A percentile compares a stretch with the other conserved stretches of the same genome.
Conservation (phyloP, 2,888 invertebrate genomes). For the Athrips mouffetella region DNA sequence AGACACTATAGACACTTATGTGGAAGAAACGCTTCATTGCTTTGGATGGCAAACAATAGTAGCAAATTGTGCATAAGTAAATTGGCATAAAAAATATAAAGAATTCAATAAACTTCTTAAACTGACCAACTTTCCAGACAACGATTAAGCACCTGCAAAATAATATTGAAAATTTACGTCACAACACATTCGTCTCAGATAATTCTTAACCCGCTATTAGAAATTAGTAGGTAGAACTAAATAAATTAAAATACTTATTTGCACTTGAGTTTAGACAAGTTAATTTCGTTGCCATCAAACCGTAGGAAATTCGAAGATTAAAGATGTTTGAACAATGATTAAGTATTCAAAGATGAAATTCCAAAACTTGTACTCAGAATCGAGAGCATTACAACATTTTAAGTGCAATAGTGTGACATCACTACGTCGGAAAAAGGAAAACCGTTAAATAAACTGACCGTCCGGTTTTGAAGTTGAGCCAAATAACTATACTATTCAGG, state of each 20-base stretch:
- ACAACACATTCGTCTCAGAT: no score
- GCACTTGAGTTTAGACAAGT: no score
- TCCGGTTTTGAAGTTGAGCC: conserved; percentile 33
- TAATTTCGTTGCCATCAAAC: no score
- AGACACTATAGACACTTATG: conserved; percentile 5
- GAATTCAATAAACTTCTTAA: no score
- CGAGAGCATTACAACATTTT: conserved; percentile 13
- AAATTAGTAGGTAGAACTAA: no score
- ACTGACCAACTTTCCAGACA: not conserved
- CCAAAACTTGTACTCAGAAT: conserved; percentile 2
- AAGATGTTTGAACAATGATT: not conserved
- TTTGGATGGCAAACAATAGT: conserved; percentile 19
- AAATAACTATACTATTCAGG: conserved; percentile 39
- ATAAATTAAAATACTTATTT: no score
- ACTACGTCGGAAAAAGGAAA: conserved; percentile 36
- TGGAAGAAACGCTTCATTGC: no score
- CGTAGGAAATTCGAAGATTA: no score
- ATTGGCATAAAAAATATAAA: no score
- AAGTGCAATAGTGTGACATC: conserved; percentile 29
- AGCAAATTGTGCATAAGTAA: no score
- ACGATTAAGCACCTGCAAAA: no score
- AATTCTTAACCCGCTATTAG: no score
- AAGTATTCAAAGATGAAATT: not conserved
- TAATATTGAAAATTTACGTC: not conserved
- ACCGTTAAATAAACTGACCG: conserved; percentile 50